These are phyloP conservation scores for Aix galericulata DNA, from an alignment of 2,113 vertebrate species.

Conservation along the genomic window DNA sequence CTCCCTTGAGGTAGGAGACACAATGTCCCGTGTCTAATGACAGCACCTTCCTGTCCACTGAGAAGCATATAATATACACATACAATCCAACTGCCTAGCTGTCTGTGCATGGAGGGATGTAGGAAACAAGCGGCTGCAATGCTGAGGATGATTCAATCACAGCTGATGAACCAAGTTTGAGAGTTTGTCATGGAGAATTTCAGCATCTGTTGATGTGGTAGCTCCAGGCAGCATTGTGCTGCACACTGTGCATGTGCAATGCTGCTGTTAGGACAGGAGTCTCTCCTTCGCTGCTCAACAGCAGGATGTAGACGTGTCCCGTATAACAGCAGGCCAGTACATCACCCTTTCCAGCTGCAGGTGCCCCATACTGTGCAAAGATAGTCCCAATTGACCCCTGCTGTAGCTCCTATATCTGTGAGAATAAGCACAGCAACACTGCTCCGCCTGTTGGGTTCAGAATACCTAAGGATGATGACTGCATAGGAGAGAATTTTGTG, in stretches of 20 bases:
- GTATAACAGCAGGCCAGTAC: rapidly evolving
- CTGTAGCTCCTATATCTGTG: neutral
- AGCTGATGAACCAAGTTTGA: neutral
- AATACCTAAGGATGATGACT: neutral
- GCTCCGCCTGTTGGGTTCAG: neutral
- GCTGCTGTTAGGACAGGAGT: neutral
- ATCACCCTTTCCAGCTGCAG: neutral
- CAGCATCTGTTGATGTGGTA: neutral
- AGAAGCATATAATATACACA: neutral
- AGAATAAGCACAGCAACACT: neutral
- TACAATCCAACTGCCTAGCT: neutral
- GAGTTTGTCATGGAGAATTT: neutral
- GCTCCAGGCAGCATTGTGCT: neutral
- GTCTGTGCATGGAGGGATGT: neutral
- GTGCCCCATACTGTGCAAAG: neutral
- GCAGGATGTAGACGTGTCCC: neutral
- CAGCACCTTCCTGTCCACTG: neutral
- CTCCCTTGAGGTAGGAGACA: neutral
- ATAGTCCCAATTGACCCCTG: neutral
- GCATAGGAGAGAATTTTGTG: neutral
- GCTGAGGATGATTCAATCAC: neutral
- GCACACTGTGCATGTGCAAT: neutral
- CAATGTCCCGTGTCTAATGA: neutral
- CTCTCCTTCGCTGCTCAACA: neutral
- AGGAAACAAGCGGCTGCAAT: neutral